These are phyloP conservation scores for Lutjanus argentimaculatus DNA, from an alignment of 2,797 vertebrate genomes.

Conservation along the genomic window DNA sequence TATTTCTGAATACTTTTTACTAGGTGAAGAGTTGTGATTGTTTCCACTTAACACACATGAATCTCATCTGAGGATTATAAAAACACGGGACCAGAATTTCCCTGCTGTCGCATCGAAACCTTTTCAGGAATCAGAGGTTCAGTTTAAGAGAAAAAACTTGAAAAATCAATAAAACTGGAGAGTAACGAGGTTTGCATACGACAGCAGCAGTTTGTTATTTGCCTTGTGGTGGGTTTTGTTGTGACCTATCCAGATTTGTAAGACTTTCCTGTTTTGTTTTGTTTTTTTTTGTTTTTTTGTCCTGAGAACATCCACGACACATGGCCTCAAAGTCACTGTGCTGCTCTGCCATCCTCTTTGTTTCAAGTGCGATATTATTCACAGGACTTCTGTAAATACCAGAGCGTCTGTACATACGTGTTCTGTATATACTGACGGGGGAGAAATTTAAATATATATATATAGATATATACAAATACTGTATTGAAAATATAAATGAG, in stretches of 20 bases:
- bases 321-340: slow-evolving; percentile 73
- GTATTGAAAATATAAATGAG: slow-evolving; percentile 62
- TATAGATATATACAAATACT: slow-evolving; percentile 60
- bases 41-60: slow-evolving; percentile 50
- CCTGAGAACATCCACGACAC: slow-evolving; percentile 52
- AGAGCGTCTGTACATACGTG: slow-evolving; percentile 71
- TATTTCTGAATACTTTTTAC: slow-evolving; percentile 80
- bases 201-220: slow-evolving; percentile 63
- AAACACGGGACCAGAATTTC: slow-evolving; percentile 70
- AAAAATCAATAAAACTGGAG: slow-evolving; percentile 59
- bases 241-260: slow-evolving; percentile 60
- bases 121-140: slow-evolving; percentile 49
- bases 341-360: slow-evolving; percentile 67
- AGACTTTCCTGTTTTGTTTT: slow-evolving; percentile 36
- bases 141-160: slow-evolving; percentile 48
- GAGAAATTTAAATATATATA: slow-evolving; percentile 61
- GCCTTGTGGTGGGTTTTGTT: slow-evolving; percentile 66
- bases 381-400: slow-evolving; percentile 76
- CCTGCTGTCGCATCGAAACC: slow-evolving; percentile 58
- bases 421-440: slow-evolving; percentile 75
- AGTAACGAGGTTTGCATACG: slow-evolving; percentile 45
- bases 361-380: slow-evolving; percentile 60
- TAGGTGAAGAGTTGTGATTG: slow-evolving; percentile 59
- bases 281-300: slow-evolving; percentile 18
- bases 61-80: slow-evolving; percentile 39